These are phyloP conservation scores for Dermatemys mawii DNA, from an alignment of 2,113 vertebrate species.

Conservation along the genomic window DNA sequence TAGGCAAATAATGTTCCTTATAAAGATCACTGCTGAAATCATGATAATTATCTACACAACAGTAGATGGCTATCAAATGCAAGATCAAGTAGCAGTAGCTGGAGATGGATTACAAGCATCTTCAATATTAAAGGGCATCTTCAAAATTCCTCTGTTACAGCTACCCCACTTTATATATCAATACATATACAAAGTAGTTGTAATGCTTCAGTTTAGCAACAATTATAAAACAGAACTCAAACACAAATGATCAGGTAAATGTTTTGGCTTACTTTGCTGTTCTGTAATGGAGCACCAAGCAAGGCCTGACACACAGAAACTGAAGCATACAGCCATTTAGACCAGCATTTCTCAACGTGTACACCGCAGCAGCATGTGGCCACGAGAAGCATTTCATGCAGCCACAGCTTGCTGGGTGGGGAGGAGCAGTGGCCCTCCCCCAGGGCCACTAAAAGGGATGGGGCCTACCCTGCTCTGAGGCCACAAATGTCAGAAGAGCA, in stretches of 20 bases:
- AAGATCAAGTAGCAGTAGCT: background rate
- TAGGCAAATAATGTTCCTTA: slow-evolving; percentile 56
- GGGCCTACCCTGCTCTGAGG: too few species aligned
- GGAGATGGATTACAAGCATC: accelerated
- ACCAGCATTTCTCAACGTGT: background rate
- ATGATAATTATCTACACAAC: slow-evolving; percentile 12
- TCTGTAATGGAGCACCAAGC: accelerated
- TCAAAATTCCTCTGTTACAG: background rate
- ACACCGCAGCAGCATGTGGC: too few species aligned
- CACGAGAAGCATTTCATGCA: too few species aligned
- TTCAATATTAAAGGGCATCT: background rate
- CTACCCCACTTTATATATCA: background rate
- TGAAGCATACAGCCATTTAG: background rate
- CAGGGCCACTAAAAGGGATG: too few species aligned
- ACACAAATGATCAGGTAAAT: background rate
- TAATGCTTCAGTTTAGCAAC: background rate
- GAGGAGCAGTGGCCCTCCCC: too few species aligned
- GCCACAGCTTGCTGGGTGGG: too few species aligned
- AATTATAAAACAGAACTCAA: background rate
- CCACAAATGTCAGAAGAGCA: too few species aligned
- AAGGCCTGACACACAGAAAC: accelerated
- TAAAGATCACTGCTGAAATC: slow-evolving; percentile 53
- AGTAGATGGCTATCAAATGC: background rate
- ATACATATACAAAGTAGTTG: background rate
- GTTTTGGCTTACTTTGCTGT: background rate